A percentile compares a stretch with the other conserved stretches of the same genome.
Evolutionary conservation across 1,140 invertebrate genomes (phyloP).

Genomic region (Centruroides vittatus): DNA sequence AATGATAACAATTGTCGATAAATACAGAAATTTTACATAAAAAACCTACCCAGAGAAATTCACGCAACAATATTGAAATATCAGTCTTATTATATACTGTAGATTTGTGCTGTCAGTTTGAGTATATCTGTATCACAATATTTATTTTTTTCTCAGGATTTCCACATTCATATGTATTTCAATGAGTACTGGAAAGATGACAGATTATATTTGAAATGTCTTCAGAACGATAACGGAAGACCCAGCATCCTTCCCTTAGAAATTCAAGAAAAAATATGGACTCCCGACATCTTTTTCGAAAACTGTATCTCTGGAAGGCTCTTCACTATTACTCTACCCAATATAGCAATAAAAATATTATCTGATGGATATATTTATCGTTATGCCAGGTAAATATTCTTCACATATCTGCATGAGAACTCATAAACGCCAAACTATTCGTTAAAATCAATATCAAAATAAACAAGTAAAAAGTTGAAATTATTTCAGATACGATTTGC

Average conservation of each 20-base stretch:
- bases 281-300: constrained; percentile 7
- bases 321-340: constrained; percentile 6
- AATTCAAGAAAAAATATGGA: background rate
- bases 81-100: no score
- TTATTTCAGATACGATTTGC: constrained; percentile 6
- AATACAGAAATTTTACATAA: no score
- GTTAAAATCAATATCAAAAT: no score
- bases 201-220: background rate
- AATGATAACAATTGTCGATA: no score
- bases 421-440: no score
- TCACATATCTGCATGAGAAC: no score
- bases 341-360: background rate
- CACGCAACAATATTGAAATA: no score
- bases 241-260: background rate
- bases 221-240: background rate
- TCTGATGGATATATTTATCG: background rate
- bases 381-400: constrained; percentile 1
- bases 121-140: background rate
- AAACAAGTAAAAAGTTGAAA: no score
- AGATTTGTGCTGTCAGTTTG: no score
- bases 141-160: constrained; percentile 1
- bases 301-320: constrained; percentile 8
- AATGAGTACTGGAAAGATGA: constrained; percentile 9
- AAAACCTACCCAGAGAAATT: no score
- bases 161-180: constrained; percentile 5